Conservation (phyloP, 2,797 vertebrate species). For the Botia almorhae region DNA sequence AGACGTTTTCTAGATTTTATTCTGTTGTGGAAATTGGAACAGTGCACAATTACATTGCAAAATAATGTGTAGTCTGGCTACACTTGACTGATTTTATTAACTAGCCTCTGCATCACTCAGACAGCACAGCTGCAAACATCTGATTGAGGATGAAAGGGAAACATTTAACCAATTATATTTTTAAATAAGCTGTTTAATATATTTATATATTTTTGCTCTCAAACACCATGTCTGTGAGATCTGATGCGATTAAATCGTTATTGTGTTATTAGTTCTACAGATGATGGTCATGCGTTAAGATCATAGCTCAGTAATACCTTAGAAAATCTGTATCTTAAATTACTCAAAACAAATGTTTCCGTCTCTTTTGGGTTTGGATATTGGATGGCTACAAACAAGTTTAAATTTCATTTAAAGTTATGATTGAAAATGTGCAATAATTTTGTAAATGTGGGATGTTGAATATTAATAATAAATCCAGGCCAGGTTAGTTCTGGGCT, state of each 20-base stretch:
- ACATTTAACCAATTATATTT: neutral
- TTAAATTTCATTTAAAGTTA: neutral
- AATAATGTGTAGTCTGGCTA: neutral
- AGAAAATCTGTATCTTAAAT: no score
- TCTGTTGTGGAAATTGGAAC: no score
- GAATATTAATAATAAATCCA: slow-evolving; percentile 11
- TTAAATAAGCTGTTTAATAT: neutral
- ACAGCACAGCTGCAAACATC: neutral
- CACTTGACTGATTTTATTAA: neutral
- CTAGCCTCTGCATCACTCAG: neutral
- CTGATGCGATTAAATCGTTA: neutral
- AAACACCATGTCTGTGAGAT: neutral
- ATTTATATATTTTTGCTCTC: neutral
- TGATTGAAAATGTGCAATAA: neutral
- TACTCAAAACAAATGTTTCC: neutral
- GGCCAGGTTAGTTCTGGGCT: neutral
- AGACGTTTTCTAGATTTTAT: no score
- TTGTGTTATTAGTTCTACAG: neutral
- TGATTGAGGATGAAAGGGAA: neutral
- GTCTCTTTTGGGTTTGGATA: neutral
- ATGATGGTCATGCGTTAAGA: neutral
- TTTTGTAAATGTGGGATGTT: slow-evolving; percentile 42
- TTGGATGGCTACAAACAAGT: neutral
- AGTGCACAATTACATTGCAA: no score
- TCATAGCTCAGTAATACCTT: no score